Evolutionary conservation across 1,140 invertebrate genomes (phyloP).

Genomic region (Drosophila santomea): DNA sequence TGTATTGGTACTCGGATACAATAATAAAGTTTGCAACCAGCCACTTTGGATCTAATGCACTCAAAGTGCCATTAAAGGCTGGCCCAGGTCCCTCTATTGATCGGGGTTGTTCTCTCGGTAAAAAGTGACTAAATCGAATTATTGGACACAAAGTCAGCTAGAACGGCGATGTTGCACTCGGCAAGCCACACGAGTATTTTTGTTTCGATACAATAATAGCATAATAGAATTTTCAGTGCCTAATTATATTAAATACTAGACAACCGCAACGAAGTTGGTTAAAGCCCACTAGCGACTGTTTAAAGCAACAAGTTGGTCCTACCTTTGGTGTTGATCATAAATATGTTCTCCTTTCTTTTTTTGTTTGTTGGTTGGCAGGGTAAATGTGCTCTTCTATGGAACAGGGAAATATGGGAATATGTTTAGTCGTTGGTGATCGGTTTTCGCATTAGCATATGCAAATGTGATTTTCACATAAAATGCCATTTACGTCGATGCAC

Average conservation of each 20-base stretch:
- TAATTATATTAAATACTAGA: conserved; percentile 57
- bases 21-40: conserved; percentile 64
- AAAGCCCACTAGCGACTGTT: no score
- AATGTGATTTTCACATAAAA: no score
- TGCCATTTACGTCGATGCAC: no score
- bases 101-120: conserved; percentile 22
- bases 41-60: conserved; percentile 70
- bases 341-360: no score
- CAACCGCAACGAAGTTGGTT: conserved; percentile 2
- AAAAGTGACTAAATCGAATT: conserved; percentile 67
- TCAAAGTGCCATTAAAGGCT: conserved; percentile 59
- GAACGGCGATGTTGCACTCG: conserved; percentile 7
- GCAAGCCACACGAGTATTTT: conserved; percentile 6
- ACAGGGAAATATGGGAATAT: no score
- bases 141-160: conserved; percentile 51
- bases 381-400: no score
- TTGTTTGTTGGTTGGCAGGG: no score
- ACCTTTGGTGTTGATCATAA: no score
- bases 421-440: no score
- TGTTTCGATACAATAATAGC: conserved; percentile 36
- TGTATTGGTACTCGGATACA: conserved; percentile 39
- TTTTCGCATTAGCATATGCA: no score
- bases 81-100: conserved; percentile 33
- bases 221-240: conserved; percentile 52
- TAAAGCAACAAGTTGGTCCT: no score